Evolutionary conservation across 1,140 invertebrate genomes (phyloP).

Genomic region (Zeugodacus cucurbitae): DNA sequence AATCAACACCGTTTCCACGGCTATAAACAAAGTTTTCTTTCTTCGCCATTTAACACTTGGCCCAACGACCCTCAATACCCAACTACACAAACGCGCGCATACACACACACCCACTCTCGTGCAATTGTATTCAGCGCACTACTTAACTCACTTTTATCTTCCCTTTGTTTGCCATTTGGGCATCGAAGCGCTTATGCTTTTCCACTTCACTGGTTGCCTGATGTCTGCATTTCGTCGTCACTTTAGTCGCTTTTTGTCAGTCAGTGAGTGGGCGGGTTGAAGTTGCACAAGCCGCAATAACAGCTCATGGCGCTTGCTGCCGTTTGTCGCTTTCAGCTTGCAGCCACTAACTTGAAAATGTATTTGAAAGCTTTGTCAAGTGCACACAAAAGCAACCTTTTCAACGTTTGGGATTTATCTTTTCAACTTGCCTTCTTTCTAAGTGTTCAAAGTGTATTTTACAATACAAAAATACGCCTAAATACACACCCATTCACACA

Average conservation of each 20-base stretch:
- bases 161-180: constrained; percentile 24
- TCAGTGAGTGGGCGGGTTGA: not conserved
- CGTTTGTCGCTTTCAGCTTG: not conserved
- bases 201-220: constrained; percentile 11
- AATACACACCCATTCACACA: not conserved
- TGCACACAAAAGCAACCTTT: constrained; percentile 5
- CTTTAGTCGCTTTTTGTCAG: not conserved
- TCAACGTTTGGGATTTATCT: not conserved
- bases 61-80: not conserved
- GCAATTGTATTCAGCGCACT: not conserved
- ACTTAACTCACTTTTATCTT: not conserved
- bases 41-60: constrained; percentile 30
- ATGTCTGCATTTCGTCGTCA: constrained; percentile 19
- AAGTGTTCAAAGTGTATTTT: not conserved
- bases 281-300: not conserved
- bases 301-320: not conserved
- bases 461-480: not conserved
- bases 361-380: constrained; percentile 18
- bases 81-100: not conserved
- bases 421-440: not conserved
- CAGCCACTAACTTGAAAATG: not conserved
- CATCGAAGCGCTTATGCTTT: constrained; percentile 30
- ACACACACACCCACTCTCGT: not conserved
- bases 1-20: not conserved
- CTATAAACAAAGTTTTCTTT: constrained; percentile 27